Conservation (phyloP, 2,888 invertebrate genomes). For the Timandra comae region DNA sequence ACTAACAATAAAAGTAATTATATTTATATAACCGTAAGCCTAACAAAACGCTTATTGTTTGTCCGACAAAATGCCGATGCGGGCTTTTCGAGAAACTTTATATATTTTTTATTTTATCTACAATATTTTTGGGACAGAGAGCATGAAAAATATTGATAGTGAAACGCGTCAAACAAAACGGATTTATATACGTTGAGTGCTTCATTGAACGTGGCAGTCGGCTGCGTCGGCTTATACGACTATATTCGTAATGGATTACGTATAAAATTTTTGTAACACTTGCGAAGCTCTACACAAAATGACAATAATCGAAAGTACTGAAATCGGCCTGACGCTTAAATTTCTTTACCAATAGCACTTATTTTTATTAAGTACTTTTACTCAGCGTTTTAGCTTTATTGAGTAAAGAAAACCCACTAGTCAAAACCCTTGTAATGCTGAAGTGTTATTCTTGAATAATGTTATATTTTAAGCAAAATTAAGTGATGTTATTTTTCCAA, state of each 20-base stretch:
- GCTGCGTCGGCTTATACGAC: conserved; percentile 8
- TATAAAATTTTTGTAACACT: conserved; percentile 1
- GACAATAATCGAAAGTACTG: not conserved
- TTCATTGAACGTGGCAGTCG: conserved; percentile 20
- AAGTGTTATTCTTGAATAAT: no score
- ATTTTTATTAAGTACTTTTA: conserved; percentile 17
- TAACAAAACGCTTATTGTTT: conserved; percentile 32
- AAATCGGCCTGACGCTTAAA: conserved; percentile 2
- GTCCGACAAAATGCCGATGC: conserved; percentile 34
- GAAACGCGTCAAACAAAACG: conserved; percentile 18
- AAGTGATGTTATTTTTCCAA: no score
- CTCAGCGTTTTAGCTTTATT: not conserved
- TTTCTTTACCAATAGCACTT: conserved; percentile 5
- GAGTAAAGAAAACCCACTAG: not conserved
- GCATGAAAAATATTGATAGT: conserved; percentile 33
- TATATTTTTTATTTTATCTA: conserved; percentile 28
- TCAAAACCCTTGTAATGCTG: conserved; percentile 3
- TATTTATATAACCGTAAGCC: conserved; percentile 17
- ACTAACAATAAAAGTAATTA: not conserved
- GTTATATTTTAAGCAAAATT: no score
- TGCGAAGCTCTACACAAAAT: conserved; percentile 1
- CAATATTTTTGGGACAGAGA: conserved; percentile 28
- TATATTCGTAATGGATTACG: conserved; percentile 1
- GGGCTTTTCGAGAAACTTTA: conserved; percentile 25
- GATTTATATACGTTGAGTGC: conserved; percentile 17